Percentiles rank a stretch among this genome's conserved stretches.
Conservation (phyloP, 2,888 invertebrate genomes). For the Tenthredo scrophulariae region DNA sequence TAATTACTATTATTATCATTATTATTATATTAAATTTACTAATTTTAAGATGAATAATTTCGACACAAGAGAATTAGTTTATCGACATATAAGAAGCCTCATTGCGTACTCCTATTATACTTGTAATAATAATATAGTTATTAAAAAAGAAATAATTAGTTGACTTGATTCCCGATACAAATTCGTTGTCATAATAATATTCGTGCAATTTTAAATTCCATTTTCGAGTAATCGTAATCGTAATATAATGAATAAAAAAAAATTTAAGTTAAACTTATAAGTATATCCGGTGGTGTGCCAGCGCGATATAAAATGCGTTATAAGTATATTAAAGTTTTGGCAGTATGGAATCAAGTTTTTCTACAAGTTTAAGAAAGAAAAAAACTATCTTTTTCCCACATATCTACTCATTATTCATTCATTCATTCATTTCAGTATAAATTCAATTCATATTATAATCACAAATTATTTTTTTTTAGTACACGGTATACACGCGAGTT, state of each 20-base stretch:
- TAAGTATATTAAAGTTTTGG: neutral
- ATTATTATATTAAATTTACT: neutral
- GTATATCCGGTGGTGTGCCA: neutral
- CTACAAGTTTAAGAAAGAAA: too few relatives aligned
- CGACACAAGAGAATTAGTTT: neutral
- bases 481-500: too few relatives aligned
- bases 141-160: neutral
- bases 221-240: neutral
- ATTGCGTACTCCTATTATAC: neutral
- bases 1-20: neutral
- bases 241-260: neutral
- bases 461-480: too few relatives aligned
- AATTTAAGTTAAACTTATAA: too few relatives aligned
- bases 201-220: neutral
- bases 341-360: neutral
- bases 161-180: slow-evolving; percentile 9
- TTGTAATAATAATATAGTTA: neutral
- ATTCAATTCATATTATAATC: too few relatives aligned
- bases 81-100: neutral
- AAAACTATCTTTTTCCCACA: neutral
- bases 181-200: neutral
- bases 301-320: neutral
- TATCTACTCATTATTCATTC: too few relatives aligned
- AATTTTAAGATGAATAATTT: neutral
- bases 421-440: too few relatives aligned